Conservation (phyloP, 2,797 vertebrate species). For the Selene dorsalis region DNA sequence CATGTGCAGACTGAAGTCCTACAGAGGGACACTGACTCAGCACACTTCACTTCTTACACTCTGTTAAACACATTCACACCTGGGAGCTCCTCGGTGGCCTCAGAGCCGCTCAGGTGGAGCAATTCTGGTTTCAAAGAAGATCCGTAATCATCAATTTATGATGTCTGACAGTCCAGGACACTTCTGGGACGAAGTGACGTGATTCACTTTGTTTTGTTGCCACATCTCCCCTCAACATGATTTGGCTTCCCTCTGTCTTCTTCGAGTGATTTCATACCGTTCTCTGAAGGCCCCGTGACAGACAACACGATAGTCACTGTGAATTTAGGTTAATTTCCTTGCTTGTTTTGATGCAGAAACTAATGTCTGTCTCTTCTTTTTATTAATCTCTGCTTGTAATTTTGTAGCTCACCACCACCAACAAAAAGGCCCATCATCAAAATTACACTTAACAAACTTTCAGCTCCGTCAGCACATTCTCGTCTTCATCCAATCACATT, state of each 20-base stretch:
- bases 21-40: slow-evolving; percentile 21
- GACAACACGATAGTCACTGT: not conserved
- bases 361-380: not conserved
- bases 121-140: not conserved
- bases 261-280: slow-evolving; percentile 3
- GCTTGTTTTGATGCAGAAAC: not conserved
- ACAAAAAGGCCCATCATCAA: too few species aligned
- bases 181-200: slow-evolving; percentile 3
- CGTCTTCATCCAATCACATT: too few species aligned
- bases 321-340: not conserved
- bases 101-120: not conserved
- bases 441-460: too few species aligned
- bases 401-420: not conserved
- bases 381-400: not conserved
- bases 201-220: slow-evolving; percentile 2
- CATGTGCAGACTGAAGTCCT: slow-evolving; percentile 11
- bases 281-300: slow-evolving; percentile 1
- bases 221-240: not conserved
- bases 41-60: slow-evolving; percentile 11
- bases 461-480: too few species aligned
- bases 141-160: slow-evolving; percentile 18
- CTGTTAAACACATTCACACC: slow-evolving; percentile 28
- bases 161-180: slow-evolving; percentile 22
- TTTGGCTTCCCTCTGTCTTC: not conserved
- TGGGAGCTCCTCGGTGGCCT: slow-evolving; percentile 20